phyloP scores from a whole-genome alignment of 1,140 invertebrate genomes.

The Zaprionus taronus region DNA sequence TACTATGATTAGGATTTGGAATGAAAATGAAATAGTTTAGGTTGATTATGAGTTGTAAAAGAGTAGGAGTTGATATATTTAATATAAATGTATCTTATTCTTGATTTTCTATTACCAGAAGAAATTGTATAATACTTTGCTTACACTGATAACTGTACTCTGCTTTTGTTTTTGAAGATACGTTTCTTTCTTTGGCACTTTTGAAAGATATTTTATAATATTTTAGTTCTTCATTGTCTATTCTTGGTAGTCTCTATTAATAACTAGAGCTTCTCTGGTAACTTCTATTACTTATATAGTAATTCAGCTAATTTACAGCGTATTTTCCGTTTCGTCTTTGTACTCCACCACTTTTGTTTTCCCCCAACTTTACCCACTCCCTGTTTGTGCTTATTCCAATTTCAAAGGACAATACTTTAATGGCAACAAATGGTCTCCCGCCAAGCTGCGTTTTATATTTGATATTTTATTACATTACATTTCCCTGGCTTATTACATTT shows the following conservation, averaged over 20 bases:
- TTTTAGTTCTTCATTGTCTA: too few relatives aligned
- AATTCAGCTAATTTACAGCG: slow-evolving; percentile 6
- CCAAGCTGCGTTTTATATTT: slow-evolving; percentile 70
- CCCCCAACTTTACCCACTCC: neutral
- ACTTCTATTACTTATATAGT: neutral
- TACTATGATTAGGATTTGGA: neutral
- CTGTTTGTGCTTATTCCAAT: slow-evolving; percentile 50
- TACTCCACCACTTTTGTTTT: neutral
- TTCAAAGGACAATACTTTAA: slow-evolving; percentile 76
- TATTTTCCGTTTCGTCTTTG: slow-evolving; percentile 7
- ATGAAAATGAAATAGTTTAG: neutral
- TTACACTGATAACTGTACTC: neutral
- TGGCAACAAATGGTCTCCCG: slow-evolving; percentile 71
- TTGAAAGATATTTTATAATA: neutral
- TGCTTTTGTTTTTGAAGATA: neutral
- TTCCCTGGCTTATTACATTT: slow-evolving; percentile 83
- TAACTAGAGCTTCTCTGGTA: neutral
- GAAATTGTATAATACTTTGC: neutral
- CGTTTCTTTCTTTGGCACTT: too few relatives aligned
- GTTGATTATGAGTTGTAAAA: too few relatives aligned
- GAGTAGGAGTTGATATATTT: too few relatives aligned
- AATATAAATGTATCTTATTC: too few relatives aligned
- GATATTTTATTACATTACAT: slow-evolving; percentile 84
- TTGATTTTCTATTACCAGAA: too few relatives aligned
- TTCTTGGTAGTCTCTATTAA: neutral